Evolutionary conservation across 2,888 invertebrate species (phyloP).

Genomic region (Pemphredon lugubris): DNA sequence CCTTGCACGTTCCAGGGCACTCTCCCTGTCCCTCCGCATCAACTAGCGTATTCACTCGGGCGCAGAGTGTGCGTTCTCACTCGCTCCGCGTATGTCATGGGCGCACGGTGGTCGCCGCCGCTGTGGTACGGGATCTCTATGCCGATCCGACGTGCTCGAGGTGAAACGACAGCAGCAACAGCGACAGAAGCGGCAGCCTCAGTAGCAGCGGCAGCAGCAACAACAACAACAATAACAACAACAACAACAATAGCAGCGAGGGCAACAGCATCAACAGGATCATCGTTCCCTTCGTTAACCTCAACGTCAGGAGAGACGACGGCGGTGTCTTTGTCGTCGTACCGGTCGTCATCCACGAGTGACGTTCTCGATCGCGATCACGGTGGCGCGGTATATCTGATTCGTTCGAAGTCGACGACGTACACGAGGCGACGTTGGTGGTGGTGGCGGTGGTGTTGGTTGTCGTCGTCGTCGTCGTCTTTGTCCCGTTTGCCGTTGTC

Average conservation of each 20-base stretch:
- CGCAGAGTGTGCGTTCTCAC: conserved; percentile 72
- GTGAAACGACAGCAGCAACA: conserved; percentile 28
- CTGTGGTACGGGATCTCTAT: conserved; percentile 69
- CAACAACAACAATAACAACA: conserved; percentile 18
- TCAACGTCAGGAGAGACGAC: background rate
- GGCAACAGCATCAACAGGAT: conserved; percentile 14
- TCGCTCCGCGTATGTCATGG: conserved; percentile 78
- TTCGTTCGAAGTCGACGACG: conserved; percentile 42
- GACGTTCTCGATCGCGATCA: conserved; percentile 22
- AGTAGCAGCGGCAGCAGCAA: conserved; percentile 9
- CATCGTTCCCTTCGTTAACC: background rate
- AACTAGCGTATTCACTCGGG: conserved; percentile 62
- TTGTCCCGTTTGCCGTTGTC: conserved; percentile 15
- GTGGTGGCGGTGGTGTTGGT: conserved; percentile 5
- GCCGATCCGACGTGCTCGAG: conserved; percentile 61
- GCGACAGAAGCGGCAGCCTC: conserved; percentile 15
- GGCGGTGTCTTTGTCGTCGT: conserved; percentile 26
- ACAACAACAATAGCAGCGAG: conserved; percentile 16
- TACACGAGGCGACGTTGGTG: conserved; percentile 25
- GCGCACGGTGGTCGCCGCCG: conserved; percentile 71
- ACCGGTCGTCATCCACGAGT: conserved; percentile 19
- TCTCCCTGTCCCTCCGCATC: conserved; percentile 44
- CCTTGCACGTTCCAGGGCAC: background rate
- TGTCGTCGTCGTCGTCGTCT: conserved; percentile 9
- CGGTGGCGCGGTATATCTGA: conserved; percentile 28